phyloP scores from a whole-genome alignment of 1,140 invertebrate species.

The Trichoplusia ni region DNA sequence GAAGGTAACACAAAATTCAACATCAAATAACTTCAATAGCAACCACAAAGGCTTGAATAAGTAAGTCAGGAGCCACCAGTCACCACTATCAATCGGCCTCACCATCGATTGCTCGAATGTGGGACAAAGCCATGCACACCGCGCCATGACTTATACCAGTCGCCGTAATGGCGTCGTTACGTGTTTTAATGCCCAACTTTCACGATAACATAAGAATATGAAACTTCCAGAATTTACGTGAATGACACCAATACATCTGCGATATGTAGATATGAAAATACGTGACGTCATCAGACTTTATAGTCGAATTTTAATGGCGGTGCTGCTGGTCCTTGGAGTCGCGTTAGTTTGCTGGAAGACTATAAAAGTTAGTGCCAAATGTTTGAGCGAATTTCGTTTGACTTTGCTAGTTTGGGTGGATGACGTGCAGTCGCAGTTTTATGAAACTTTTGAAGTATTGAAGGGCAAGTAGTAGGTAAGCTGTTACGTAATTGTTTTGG shows the following conservation, averaged over 20 bases:
- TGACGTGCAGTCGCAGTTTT: no score
- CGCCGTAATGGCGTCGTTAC: constrained; percentile 3
- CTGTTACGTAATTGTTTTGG: no score
- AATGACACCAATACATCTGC: neutral
- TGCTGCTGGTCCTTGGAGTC: neutral
- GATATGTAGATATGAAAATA: constrained; percentile 4
- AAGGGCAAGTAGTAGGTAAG: no score
- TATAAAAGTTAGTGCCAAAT: neutral
- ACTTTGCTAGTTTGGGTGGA: no score
- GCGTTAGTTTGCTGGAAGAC: neutral
- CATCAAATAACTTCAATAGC: no score
- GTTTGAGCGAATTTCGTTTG: no score
- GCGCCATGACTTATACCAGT: constrained; percentile 9
- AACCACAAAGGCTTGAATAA: no score
- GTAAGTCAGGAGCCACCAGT: neutral
- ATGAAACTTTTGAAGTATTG: no score
- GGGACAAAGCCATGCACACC: constrained; percentile 17
- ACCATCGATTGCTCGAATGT: constrained; percentile 10
- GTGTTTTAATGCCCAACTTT: constrained; percentile 27
- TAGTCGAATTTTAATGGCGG: neutral
- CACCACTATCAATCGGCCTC: no score
- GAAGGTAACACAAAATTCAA: no score
- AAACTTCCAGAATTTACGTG: constrained; percentile 10
- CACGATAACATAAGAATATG: constrained; percentile 26
- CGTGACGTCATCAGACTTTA: constrained; percentile 1